These are phyloP conservation scores for Spodoptera littoralis DNA, from an alignment of 2,888 invertebrate species.

Conservation along the genomic window DNA sequence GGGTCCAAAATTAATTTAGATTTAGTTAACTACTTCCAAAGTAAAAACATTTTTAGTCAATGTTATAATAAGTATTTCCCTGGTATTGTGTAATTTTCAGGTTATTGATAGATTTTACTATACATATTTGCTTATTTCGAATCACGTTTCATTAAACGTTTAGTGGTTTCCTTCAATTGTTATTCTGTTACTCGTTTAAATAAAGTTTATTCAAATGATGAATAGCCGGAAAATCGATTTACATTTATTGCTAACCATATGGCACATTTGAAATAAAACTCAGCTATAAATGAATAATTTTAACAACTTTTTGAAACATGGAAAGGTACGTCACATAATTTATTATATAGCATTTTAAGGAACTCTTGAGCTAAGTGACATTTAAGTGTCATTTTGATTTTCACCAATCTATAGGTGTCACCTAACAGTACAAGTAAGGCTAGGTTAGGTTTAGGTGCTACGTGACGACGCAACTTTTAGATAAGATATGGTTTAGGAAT, in stretches of 20 bases:
- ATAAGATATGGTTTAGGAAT: too few species aligned
- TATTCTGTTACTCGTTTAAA: too few species aligned
- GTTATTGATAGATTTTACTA: background rate
- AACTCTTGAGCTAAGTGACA: too few species aligned
- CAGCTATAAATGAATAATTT: background rate
- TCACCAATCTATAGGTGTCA: too few species aligned
- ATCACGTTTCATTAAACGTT: background rate
- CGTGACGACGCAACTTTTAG: too few species aligned
- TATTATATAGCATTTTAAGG: conserved; percentile 27
- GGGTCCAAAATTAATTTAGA: too few species aligned
- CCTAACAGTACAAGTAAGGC: too few species aligned
- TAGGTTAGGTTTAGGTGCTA: too few species aligned
- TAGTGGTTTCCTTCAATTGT: too few species aligned
- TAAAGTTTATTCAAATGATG: conserved; percentile 14
- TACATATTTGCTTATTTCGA: background rate
- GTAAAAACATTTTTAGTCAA: too few species aligned
- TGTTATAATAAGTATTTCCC: background rate
- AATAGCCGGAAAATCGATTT: conserved; percentile 13
- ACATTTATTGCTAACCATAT: conserved; percentile 2
- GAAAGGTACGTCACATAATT: conserved; percentile 11
- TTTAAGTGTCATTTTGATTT: too few species aligned
- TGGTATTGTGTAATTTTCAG: background rate
- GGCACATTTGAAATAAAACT: background rate
- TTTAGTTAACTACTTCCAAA: too few species aligned
- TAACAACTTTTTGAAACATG: background rate